Percentiles rank a stretch among this genome's conserved stretches.
Evolutionary conservation across 2,797 vertebrate genomes (phyloP).

Genomic region (Dromococcyx pavoninus): DNA sequence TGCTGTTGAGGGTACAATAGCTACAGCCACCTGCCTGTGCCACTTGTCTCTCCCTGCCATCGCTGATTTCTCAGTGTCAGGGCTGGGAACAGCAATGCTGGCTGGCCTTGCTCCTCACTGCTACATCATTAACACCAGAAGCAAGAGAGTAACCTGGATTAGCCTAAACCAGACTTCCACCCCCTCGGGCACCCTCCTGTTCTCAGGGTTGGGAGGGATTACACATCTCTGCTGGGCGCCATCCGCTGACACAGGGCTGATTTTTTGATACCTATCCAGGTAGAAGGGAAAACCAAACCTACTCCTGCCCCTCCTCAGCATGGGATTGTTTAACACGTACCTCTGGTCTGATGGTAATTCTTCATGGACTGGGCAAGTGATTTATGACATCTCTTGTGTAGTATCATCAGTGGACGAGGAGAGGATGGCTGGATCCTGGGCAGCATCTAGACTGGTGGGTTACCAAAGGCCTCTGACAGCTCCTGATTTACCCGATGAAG

Average conservation of each 20-base stretch:
- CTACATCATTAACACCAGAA: neutral
- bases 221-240: neutral
- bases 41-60: neutral
- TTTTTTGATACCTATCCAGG: neutral
- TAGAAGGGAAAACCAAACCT: neutral
- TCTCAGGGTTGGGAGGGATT: neutral
- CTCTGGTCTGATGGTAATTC: neutral
- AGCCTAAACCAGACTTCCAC: neutral
- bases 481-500: neutral
- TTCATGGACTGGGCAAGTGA: neutral
- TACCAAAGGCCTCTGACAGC: neutral
- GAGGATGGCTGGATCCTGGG: neutral
- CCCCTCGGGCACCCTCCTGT: neutral
- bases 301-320: neutral
- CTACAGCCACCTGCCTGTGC: neutral
- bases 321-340: neutral
- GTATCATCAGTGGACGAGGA: neutral
- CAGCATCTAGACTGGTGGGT: neutral
- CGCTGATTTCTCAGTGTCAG: neutral
- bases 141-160: neutral
- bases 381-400: fast-evolving
- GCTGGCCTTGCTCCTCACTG: neutral
- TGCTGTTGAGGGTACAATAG: neutral
- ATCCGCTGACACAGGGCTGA: neutral
- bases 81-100: neutral